Evolutionary conservation across 2,797 vertebrate species (phyloP), one percentile per base, ranked within the genome.

Genomic region (Ceryle rudis): DNA sequence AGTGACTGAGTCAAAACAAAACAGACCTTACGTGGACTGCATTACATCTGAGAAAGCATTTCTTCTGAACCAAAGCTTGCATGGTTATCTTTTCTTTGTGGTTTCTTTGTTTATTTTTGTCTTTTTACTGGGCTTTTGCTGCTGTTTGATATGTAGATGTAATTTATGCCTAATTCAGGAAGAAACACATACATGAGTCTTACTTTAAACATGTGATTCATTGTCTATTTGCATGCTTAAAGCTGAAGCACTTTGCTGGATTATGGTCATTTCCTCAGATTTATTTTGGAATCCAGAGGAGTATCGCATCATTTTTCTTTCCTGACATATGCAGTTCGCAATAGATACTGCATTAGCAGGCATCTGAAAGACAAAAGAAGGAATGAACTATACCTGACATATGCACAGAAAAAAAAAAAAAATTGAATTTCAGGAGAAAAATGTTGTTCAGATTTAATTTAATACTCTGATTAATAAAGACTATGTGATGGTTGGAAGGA

Each of bases 401-500:
- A 51, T 65, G 64, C 75, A 96, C 93, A 92, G 60, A 95, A 89
- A 20, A 29, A 49, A 52, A 54, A 20, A 29, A 49, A 29, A 31
- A 70, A 71, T 13, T 74, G 57, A 95, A 96, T 95, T 93, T 85
- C n/a, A 58, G 31, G 60, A 75, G 55, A 90, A 60, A 71, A 89
- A 95, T 57, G 31, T 58, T 92, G 93, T 95, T 96, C 78, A 82
- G 74, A 91, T 97, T 94, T 93, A 95, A 93, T 93, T 96, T 88
- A 90, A 88, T 96, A 95, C 91, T 95, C 86, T 93, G 77, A 89
- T 96, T 93, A 98, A 97, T 98, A 97, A 97, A 97, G 90, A 96
- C 33, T 94, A 77, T n/a, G 41, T 11, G 58, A 72, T 88, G 57
- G 75, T 81, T 96, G 91, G 65, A 93, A 97, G 81, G 67, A 94